Evolutionary conservation across 2,888 invertebrate genomes (phyloP), one percentile per base, ranked within the genome.

Genomic region (Oscheius sp.): DNA sequence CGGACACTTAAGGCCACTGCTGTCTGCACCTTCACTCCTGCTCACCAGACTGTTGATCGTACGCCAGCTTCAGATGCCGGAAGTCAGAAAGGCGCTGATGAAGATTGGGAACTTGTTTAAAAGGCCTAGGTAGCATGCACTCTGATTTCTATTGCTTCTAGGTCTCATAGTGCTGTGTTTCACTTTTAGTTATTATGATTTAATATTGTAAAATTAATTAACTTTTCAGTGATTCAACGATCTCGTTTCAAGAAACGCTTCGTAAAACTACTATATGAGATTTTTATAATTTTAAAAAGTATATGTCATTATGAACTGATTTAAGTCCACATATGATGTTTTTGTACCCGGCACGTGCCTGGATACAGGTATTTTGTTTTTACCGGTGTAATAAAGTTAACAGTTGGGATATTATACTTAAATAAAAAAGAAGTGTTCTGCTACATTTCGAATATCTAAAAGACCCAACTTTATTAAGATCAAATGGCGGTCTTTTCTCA

Each of bases 121-220:
- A 34, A 48, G 48, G 48, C 23, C 48, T 48, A 55, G 55, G 55
- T 55, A 55, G 55, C 55, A 55, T 55, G 55, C 55, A 55, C 33
- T 34, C 33, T 55, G 55, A 34, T 55, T 55, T 20, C 34, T 23
- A 33, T 34, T 4, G 55, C 55, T 55, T 55, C 34, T 55, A 55
- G 55, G 48, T 17, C 48, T 12, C 31, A 31, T 31, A 55, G 33
- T 55, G 55, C 33, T 34, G 55, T 55, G 55, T 34, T 34, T 34
- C 37, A 34, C 34, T 12, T 20, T 31, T 5, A 53, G 15, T 31
- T 4, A 55, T 23, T 20, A 55, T 17, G 25, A 31, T 33, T 31
- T 27, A 8, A 4, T 53, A 20, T n/a, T 8, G 15, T 25, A 4
- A 45, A 17, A 48, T 23, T 55, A 55, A 33, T 23, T 17, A 4